Evolutionary conservation across 1,140 invertebrate species (phyloP).

Genomic region (Cotesia chilonis): DNA sequence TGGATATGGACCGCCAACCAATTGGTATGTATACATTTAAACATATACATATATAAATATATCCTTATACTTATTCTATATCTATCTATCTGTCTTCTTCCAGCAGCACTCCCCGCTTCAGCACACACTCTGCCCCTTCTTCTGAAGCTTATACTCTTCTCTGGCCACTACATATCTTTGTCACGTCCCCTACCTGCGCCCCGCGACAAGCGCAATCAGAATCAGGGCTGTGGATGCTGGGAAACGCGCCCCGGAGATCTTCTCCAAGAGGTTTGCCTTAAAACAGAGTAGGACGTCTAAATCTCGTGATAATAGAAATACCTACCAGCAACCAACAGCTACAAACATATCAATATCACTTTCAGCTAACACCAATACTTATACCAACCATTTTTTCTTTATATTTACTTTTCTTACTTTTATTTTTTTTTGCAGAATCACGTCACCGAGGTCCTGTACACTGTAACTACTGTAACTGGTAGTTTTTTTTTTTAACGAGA

Average conservation of each 20-base stretch:
- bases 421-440: too few species aligned
- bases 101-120: slow-evolving; percentile 23
- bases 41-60: background rate
- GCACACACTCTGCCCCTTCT: slow-evolving; percentile 31
- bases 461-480: too few species aligned
- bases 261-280: slow-evolving; percentile 27
- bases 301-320: too few species aligned
- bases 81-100: slow-evolving; percentile 22
- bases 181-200: slow-evolving; percentile 40
- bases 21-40: slow-evolving; percentile 20
- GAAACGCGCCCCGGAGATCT: slow-evolving; percentile 43
- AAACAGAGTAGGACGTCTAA: background rate
- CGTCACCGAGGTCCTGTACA: too few species aligned
- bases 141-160: slow-evolving; percentile 29
- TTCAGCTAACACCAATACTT: too few species aligned
- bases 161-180: slow-evolving; percentile 34
- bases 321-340: too few species aligned
- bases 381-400: too few species aligned
- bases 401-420: too few species aligned
- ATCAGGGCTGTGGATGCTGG: slow-evolving; percentile 36
- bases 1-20: slow-evolving; percentile 14
- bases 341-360: too few species aligned
- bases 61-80: background rate
- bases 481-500: too few species aligned
- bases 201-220: slow-evolving; percentile 35